Base-by-base conservation (phyloP, 2,797 vertebrate species). In the Mus caroli region DNA sequence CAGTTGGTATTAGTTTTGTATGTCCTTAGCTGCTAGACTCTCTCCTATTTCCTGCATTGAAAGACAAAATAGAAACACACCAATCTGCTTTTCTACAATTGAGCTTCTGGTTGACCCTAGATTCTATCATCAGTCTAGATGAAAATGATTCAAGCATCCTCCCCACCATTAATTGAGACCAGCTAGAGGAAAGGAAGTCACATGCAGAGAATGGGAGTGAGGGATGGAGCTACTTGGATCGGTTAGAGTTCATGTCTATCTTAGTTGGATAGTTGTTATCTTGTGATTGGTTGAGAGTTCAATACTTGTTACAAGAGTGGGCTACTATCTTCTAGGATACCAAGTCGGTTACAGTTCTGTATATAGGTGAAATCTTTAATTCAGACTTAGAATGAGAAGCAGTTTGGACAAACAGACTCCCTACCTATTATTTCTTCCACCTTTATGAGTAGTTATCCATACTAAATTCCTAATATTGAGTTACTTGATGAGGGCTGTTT, bases 391-490 rank as follows among this genome's bases (percentile, higher is more conserved):
- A 64, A 84, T 54, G n/a, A 69, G 28, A 67, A n/a, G 22, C 24
- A 77, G 46, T 20, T 77, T 84, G 79, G 28, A 40, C 14, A 43
- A 76, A 76, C 4, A n/a, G 20, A 67, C n/a, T 34, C 69, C n/a
- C 24, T 67, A 67, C n/a, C 34, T 95, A 56, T 78, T 50, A 20
- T 85, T 69, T 94, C 43, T 83, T 76, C 50, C 86, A 67, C 6
- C n/a, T 90, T 90, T 79, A 50, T 52, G 64, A 7, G 54, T 92
- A 84, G 46, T 75, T 95, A 5, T 43, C 71, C 60, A 14, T 60
- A 85, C 86, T 75, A 82, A 92, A 90, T 93, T 90, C 52, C 64
- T 69, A 82, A 56, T n/a, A 90, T 22, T 58, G 40, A 93, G 76
- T 31, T 82, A 67, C 34, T 58, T 52, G 4, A 3, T 34, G 20